phyloP scores from a whole-genome alignment of 1,140 invertebrate genomes.

The Drusus annulatus region DNA sequence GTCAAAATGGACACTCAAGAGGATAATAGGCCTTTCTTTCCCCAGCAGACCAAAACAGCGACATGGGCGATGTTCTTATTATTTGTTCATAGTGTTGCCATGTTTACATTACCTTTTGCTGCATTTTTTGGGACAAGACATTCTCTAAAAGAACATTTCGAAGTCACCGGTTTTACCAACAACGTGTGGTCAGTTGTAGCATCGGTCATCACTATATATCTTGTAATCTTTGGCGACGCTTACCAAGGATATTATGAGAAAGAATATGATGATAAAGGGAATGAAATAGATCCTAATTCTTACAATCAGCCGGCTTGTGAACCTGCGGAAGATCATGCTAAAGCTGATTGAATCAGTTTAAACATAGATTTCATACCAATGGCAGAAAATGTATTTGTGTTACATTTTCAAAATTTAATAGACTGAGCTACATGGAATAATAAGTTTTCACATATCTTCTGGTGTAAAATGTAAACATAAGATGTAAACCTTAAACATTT shows the following conservation, averaged over 20 bases:
- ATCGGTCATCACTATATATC: slow-evolving; percentile 83
- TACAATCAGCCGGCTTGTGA: slow-evolving; percentile 56
- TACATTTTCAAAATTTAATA: too few relatives aligned
- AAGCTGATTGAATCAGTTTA: slow-evolving; percentile 29
- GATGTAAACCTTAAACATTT: too few relatives aligned
- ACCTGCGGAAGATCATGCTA: background rate
- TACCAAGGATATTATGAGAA: slow-evolving; percentile 83
- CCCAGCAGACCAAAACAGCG: slow-evolving; percentile 67
- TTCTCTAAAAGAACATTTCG: slow-evolving; percentile 75
- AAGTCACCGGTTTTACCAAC: slow-evolving; percentile 74
- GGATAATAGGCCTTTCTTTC: slow-evolving; percentile 65
- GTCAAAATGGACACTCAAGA: slow-evolving; percentile 63
- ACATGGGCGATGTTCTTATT: slow-evolving; percentile 75
- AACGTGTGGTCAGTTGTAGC: slow-evolving; percentile 83
- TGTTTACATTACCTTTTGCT: slow-evolving; percentile 87
- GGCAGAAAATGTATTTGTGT: too few relatives aligned
- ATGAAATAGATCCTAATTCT: slow-evolving; percentile 68
- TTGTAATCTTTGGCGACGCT: slow-evolving; percentile 85
- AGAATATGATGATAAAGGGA: slow-evolving; percentile 75
- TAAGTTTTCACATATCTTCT: too few relatives aligned
- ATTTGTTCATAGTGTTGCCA: slow-evolving; percentile 84
- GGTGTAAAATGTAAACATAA: too few relatives aligned
- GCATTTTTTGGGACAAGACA: slow-evolving; percentile 81
- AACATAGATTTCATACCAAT: background rate
- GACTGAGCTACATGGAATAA: too few relatives aligned